Conservation (phyloP, 2,113 vertebrate genomes). For the Mormyrus lacerda region DNA sequence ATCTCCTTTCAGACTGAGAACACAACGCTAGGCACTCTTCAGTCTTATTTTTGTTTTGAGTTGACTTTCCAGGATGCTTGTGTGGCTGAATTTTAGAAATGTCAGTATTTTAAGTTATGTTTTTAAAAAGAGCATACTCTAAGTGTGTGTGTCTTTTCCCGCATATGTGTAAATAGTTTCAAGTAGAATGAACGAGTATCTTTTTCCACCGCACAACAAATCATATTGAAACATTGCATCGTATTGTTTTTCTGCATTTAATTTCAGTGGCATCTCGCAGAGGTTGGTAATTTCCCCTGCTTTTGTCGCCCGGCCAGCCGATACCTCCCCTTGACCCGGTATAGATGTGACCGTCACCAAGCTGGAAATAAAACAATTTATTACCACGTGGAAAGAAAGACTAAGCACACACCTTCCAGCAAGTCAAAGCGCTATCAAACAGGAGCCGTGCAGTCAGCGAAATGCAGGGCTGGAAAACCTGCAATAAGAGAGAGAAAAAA, state of each 20-base stretch:
- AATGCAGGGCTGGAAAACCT: conserved; percentile 17
- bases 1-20: neutral
- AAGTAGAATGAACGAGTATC: neutral
- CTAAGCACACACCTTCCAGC: neutral
- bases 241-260: neutral
- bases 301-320: neutral
- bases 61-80: neutral
- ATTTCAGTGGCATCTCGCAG: neutral
- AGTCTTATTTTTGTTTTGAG: neutral
- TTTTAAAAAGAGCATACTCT: neutral
- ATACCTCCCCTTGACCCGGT: neutral
- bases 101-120: neutral
- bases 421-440: neutral
- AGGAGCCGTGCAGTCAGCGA: neutral
- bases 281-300: neutral
- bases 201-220: conserved; percentile 5
- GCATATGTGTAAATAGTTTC: neutral
- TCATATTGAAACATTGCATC: conserved; percentile 5
- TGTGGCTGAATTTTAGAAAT: neutral
- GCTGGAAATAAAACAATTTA: conserved; percentile 9
- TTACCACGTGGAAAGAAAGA: conserved; percentile 6
- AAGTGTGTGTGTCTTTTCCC: neutral
- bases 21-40: neutral
- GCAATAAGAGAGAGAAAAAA: conserved; percentile 8
- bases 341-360: neutral